These are phyloP conservation scores for Oreortyx pictus DNA, from an alignment of 2,797 vertebrate genomes.

Conservation along the genomic window DNA sequence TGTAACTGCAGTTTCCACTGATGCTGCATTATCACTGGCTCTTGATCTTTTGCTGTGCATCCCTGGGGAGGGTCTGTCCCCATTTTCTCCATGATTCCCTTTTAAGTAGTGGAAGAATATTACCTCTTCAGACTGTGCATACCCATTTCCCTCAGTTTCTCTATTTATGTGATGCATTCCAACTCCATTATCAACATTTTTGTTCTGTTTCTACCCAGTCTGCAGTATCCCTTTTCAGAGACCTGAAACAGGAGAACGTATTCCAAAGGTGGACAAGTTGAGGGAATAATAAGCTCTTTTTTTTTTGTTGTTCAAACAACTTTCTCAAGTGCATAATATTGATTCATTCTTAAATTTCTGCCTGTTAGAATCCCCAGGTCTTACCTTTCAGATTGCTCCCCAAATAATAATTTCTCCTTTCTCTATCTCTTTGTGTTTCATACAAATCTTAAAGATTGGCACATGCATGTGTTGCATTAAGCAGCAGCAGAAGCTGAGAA, in stretches of 20 bases:
- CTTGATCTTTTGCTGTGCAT: background rate
- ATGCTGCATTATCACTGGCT: background rate
- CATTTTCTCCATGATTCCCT: background rate
- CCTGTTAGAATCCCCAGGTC: background rate
- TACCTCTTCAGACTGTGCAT: background rate
- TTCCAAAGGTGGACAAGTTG: rapidly evolving
- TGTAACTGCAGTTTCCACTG: background rate
- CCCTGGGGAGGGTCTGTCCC: background rate
- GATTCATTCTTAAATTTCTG: background rate
- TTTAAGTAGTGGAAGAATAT: background rate
- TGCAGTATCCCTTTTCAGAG: background rate
- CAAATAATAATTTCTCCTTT: background rate
- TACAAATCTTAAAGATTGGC: background rate
- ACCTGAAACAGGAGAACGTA: background rate
- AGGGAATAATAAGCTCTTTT: background rate
- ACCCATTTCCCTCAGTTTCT: background rate
- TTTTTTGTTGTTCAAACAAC: background rate
- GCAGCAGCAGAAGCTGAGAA: background rate
- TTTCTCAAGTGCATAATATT: background rate
- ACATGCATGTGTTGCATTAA: background rate
- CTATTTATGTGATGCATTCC: background rate
- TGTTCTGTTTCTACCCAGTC: background rate
- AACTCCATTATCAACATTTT: background rate
- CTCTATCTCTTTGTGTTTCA: background rate
- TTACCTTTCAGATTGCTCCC: background rate